Base-by-base conservation (phyloP, 2,113 vertebrate species). In the Rhinoderma darwinii region DNA sequence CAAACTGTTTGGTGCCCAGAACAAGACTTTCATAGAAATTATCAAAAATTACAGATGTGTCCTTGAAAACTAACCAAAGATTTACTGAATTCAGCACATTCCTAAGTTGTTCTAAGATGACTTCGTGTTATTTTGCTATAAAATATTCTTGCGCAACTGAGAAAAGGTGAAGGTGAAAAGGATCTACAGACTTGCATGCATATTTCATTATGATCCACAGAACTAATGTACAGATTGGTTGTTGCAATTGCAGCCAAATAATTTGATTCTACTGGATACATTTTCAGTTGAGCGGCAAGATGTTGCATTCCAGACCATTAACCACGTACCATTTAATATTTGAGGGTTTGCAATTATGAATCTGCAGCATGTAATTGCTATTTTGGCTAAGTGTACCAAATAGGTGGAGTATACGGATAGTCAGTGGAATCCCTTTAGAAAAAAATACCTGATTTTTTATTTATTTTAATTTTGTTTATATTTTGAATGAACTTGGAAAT, bases 81-180 rank as follows among this genome's bases (percentile, higher is more conserved):
- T 39, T 72, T 72, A 35, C 68, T 72, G 68, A 72, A 72, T 72
- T 72, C 68, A 72, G 68, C 68, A 39, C 35, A 39, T 70, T 39
- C 35, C 59, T 9, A 70, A 22, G 14, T 41, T 72, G 11, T 72
- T 72, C 37, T n/a, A n/a, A 41, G 35, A n/a, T 2, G 25, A 41
- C 68, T 39, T 41, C 8, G 20, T 72, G 68, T 41, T 37, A 70
- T 35, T 18, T 72, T 72, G 32, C 35, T 70, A 37, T 39, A 37
- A 70, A 35, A 70, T 37, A 70, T 70, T 35, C 20, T 22, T 70
- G 35, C 68, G 18, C 18, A 72, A 20, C 25, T 15, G 18, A 18
- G 15, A 72, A 70, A 39, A 37, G 66, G 66, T 70, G 66, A 37
- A 70, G 32, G 66, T 7, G 66, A 70, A 70, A 6, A 72, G 20